Conservation (phyloP, 2,797 vertebrate species). For the Mormyrus hasselquistii region DNA sequence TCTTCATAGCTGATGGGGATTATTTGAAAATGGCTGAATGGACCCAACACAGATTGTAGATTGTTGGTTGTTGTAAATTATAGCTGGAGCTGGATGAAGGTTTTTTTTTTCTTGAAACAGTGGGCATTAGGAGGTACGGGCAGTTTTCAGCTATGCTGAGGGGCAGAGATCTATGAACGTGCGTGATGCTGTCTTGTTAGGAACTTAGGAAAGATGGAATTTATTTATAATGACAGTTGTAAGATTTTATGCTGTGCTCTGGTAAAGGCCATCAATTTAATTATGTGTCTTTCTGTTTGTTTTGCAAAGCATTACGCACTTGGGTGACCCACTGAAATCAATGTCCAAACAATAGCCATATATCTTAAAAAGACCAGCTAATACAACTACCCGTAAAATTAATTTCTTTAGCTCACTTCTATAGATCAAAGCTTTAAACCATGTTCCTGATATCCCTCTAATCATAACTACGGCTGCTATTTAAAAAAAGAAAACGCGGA, state of each 20-base stretch:
- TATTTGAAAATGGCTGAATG: not conserved
- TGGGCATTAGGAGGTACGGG: not conserved
- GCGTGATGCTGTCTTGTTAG: not conserved
- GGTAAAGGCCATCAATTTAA: not conserved
- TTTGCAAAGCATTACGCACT: not conserved
- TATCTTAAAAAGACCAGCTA: not conserved
- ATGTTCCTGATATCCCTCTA: not conserved
- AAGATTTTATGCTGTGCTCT: not conserved
- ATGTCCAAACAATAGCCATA: not conserved
- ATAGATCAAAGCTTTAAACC: not conserved
- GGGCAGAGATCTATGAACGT: not conserved
- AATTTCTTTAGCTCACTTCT: not conserved
- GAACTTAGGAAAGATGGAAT: not conserved
- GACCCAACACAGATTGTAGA: not conserved
- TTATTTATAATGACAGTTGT: not conserved
- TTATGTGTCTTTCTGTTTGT: not conserved
- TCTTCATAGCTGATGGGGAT: not conserved
- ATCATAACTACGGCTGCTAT: not conserved
- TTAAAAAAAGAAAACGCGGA: not conserved
- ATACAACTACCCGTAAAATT: slow-evolving; percentile 3
- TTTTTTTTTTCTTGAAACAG: not conserved
- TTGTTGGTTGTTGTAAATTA: not conserved
- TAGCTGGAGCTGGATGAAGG: not conserved
- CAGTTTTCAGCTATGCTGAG: not conserved
- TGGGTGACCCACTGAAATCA: not conserved